phyloP scores from a whole-genome alignment of 2,797 vertebrate genomes.

The Macropus fuliginosus region DNA sequence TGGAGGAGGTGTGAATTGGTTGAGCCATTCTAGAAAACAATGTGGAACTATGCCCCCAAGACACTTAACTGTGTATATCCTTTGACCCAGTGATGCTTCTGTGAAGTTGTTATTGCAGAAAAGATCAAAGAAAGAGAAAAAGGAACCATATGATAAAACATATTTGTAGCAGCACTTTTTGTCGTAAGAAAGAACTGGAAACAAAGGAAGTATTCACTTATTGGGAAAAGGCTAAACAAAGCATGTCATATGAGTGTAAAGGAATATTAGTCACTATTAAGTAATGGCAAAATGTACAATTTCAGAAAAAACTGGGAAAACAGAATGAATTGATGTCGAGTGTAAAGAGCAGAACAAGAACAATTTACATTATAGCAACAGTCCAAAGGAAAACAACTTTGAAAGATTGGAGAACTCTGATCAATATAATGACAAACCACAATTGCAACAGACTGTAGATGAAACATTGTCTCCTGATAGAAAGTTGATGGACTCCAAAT shows the following conservation, averaged over 20 bases:
- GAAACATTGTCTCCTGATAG: not conserved
- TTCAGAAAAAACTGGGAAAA: not conserved
- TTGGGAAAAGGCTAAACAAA: not conserved
- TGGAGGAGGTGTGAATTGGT: no score
- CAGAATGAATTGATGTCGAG: not conserved
- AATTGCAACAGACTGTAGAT: not conserved
- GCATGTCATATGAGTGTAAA: not conserved
- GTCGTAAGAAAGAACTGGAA: not conserved
- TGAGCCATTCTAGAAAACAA: no score
- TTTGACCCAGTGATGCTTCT: no score
- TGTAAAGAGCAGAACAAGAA: not conserved
- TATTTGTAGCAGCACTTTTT: no score
- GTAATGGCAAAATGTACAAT: not conserved
- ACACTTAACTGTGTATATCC: no score
- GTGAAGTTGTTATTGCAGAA: no score
- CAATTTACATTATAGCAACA: not conserved
- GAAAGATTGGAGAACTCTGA: not conserved
- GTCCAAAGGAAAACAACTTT: not conserved
- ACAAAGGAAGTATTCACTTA: no score
- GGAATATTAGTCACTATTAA: not conserved
- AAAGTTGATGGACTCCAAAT: not conserved
- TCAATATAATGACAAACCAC: not conserved
- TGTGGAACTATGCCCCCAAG: no score
- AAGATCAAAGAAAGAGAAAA: no score
- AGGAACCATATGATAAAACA: no score